A percentile compares a stretch with the other conserved stretches of the same genome.
Evolutionary conservation across 2,888 invertebrate genomes (phyloP).

Genomic region (Romanomermis culicivorax): DNA sequence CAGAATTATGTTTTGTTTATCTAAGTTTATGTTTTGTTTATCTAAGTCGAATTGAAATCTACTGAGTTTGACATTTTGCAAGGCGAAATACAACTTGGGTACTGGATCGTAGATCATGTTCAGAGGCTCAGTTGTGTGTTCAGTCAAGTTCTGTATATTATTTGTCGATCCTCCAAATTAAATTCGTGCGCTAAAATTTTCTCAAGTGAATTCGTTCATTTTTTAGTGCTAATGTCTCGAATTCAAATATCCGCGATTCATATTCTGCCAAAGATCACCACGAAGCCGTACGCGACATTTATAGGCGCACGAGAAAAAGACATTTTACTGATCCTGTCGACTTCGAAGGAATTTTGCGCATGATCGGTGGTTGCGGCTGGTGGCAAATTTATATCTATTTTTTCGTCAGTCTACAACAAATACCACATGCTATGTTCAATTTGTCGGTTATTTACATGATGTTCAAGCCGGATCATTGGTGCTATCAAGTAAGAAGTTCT

Average conservation of each 20-base stretch:
- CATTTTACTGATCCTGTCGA: conserved; percentile 27
- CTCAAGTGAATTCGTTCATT: background rate
- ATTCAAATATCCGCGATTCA: conserved; percentile 2
- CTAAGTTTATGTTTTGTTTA: no score
- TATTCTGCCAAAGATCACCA: conserved; percentile 9
- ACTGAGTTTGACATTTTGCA: no score
- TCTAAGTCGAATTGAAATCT: no score
- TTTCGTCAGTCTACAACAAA: conserved; percentile 24
- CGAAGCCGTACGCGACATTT: background rate
- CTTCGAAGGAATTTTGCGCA: conserved; percentile 28
- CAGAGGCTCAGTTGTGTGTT: no score
- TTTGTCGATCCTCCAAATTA: no score
- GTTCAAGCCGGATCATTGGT: conserved; percentile 27
- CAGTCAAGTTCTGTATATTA: no score
- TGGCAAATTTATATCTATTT: conserved; percentile 29
- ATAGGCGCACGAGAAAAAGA: conserved; percentile 11
- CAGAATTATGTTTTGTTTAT: no score
- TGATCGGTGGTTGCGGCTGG: conserved; percentile 28
- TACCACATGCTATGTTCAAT: conserved; percentile 29
- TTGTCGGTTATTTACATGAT: conserved; percentile 27
- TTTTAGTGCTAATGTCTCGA: background rate
- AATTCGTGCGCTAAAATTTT: background rate
- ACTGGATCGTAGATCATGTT: no score
- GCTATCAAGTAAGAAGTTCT: conserved; percentile 11
- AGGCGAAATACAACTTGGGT: no score